Conservation (phyloP, 2,113 vertebrate genomes). For the Perca schrenkii region DNA sequence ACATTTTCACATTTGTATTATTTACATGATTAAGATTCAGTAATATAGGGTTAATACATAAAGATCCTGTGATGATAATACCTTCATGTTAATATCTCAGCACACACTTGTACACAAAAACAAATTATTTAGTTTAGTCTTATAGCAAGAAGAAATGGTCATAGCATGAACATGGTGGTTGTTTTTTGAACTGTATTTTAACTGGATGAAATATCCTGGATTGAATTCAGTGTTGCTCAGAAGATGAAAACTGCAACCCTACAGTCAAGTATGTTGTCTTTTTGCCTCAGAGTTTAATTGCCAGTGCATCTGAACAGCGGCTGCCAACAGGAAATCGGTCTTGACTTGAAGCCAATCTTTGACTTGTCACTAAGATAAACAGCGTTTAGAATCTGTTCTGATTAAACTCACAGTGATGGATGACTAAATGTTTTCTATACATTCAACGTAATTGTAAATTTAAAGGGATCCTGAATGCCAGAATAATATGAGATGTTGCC, state of each 20-base stretch:
- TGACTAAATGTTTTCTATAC: neutral
- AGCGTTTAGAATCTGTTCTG: neutral
- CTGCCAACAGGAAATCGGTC: neutral
- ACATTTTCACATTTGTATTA: conserved; percentile 50
- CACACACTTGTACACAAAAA: conserved; percentile 45
- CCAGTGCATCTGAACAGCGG: neutral
- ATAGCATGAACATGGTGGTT: conserved; percentile 21
- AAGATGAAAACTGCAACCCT: neutral
- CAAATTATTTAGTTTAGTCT: conserved; percentile 34
- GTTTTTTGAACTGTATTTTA: conserved; percentile 13
- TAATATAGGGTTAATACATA: conserved; percentile 51
- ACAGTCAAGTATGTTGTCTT: neutral
- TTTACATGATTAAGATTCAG: conserved; percentile 52
- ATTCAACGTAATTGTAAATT: neutral
- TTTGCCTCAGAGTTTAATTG: neutral
- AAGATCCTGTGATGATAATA: conserved; percentile 24
- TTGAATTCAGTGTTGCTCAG: neutral
- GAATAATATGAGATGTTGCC: conserved; percentile 17
- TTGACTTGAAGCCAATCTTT: conserved; percentile 6
- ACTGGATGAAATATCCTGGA: neutral
- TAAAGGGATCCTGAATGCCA: neutral
- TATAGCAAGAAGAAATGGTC: conserved; percentile 27
- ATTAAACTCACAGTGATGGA: conserved; percentile 25
- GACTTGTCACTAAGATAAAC: neutral
- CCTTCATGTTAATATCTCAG: conserved; percentile 54